Conservation (phyloP, 2,113 vertebrate species). For the Rynchops niger region DNA sequence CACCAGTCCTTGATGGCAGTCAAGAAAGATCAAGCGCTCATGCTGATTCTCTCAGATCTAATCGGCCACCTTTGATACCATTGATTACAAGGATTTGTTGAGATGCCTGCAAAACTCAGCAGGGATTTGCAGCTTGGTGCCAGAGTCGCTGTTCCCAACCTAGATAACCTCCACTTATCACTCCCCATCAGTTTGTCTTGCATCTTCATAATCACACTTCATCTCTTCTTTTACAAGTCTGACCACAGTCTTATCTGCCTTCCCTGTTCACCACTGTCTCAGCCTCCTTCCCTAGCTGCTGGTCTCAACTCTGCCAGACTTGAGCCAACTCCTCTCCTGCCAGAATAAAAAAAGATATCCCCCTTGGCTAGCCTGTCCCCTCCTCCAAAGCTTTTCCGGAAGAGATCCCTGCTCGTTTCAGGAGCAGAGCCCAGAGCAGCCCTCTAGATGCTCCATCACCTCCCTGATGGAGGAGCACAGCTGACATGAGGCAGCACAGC, state of each 20-base stretch:
- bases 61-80: neutral
- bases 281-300: neutral
- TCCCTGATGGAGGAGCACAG: neutral
- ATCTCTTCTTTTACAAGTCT: neutral
- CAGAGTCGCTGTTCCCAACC: neutral
- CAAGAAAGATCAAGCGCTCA: neutral
- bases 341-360: neutral
- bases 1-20: neutral
- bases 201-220: neutral
- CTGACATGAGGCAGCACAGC: neutral
- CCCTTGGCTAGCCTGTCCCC: neutral
- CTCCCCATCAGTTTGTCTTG: neutral
- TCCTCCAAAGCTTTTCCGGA: neutral
- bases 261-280: neutral
- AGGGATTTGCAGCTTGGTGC: neutral
- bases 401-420: neutral
- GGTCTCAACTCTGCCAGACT: neutral
- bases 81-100: constrained; percentile 10
- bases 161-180: neutral
- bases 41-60: neutral
- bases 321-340: neutral
- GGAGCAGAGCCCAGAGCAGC: neutral
- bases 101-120: neutral
- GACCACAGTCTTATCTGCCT: neutral
- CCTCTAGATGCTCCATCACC: neutral